phyloP scores from a whole-genome alignment of 2,888 invertebrate species.

The Nomada fucata region DNA sequence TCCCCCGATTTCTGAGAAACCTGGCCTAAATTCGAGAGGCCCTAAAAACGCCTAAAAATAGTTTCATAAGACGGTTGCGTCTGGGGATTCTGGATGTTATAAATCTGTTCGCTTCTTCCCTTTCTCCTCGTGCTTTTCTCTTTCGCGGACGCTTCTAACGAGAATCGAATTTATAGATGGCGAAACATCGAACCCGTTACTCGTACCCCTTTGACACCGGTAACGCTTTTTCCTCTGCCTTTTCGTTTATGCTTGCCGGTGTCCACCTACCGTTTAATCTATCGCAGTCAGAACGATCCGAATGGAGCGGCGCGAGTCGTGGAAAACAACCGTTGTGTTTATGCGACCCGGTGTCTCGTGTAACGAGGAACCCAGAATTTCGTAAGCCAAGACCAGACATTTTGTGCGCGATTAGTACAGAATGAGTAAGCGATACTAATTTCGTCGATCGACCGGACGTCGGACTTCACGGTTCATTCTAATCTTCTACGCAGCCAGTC shows the following conservation, averaged over 20 bases:
- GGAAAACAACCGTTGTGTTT: conserved; percentile 9
- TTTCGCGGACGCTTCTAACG: conserved; percentile 45
- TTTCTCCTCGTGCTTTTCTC: conserved; percentile 48
- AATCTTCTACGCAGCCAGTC: conserved; percentile 54
- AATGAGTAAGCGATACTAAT: conserved; percentile 60
- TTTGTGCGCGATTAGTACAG: conserved; percentile 45
- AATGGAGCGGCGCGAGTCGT: no score
- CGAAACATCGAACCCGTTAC: conserved; percentile 28
- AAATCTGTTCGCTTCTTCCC: conserved; percentile 62
- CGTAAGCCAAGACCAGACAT: conserved; percentile 45
- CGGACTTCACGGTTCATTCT: conserved; percentile 59
- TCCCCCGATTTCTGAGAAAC: conserved; percentile 58
- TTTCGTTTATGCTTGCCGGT: background rate
- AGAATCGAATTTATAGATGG: conserved; percentile 54
- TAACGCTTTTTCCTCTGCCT: conserved; percentile 1
- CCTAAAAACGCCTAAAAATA: conserved; percentile 68
- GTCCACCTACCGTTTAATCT: background rate
- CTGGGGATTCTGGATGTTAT: conserved; percentile 63
- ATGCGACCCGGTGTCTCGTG: background rate
- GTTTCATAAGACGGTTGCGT: conserved; percentile 64
- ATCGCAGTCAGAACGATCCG: no score
- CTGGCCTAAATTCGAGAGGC: conserved; percentile 67
- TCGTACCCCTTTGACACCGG: background rate
- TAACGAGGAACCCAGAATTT: conserved; percentile 36
- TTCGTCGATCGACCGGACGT: conserved; percentile 61